These are phyloP conservation scores for Caligus rogercresseyi DNA, from an alignment of 1,140 invertebrate species.

Conservation along the genomic window DNA sequence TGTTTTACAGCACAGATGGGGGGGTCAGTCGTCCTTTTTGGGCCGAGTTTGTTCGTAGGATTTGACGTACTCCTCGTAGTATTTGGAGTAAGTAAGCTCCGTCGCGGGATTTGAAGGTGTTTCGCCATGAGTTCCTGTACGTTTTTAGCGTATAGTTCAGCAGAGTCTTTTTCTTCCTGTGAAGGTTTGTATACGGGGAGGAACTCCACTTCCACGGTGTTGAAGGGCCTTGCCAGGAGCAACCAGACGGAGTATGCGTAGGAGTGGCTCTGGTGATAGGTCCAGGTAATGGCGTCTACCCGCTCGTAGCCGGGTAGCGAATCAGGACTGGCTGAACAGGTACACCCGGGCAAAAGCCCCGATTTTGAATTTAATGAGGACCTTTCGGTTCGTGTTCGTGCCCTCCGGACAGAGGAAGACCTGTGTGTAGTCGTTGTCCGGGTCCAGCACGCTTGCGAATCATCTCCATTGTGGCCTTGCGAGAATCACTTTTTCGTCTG, in stretches of 20 bases:
- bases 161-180: constrained; percentile 64
- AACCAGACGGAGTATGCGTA: constrained; percentile 44
- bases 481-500: neutral
- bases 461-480: neutral
- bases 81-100: neutral
- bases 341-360: constrained; percentile 74
- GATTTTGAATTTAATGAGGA: constrained; percentile 80
- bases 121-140: constrained; percentile 49
- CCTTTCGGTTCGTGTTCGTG: constrained; percentile 81
- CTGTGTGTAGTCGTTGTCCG: constrained; percentile 24
- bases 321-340: constrained; percentile 85
- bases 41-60: neutral
- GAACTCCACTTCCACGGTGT: constrained; percentile 79
- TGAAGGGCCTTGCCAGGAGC: constrained; percentile 73
- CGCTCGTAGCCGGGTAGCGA: constrained; percentile 60
- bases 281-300: constrained; percentile 84
- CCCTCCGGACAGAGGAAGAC: constrained; percentile 88
- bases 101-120: neutral
- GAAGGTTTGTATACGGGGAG: constrained; percentile 75
- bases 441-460: neutral
- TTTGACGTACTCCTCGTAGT: constrained; percentile 10
- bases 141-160: constrained; percentile 74
- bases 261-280: constrained; percentile 47
- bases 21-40: too few species aligned
- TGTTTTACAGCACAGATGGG: too few species aligned